Evolutionary conservation across 2,797 vertebrate genomes (phyloP).

Genomic region (Pangasius sanitwongsei): DNA sequence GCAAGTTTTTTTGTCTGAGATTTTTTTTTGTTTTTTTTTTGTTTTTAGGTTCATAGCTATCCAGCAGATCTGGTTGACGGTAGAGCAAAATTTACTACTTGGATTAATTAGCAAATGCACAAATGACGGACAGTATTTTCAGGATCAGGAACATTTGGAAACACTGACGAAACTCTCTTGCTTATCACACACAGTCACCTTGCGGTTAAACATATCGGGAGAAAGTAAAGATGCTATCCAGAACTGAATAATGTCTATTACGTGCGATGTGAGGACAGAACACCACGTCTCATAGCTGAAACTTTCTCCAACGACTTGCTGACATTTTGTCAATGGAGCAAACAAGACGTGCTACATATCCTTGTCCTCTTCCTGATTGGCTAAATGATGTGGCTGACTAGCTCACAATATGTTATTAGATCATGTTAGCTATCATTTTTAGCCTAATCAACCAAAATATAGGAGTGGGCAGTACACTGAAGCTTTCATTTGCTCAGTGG

Average conservation of each 20-base stretch:
- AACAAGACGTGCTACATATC: background rate
- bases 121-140: background rate
- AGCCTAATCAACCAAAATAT: background rate
- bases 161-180: background rate
- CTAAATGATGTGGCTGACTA: background rate
- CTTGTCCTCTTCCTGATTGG: background rate
- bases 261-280: background rate
- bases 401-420: background rate
- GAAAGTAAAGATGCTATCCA: no score
- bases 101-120: background rate
- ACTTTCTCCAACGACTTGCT: background rate
- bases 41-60: background rate
- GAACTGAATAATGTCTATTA: background rate
- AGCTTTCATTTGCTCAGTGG: background rate
- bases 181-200: background rate
- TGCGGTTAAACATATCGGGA: background rate
- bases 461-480: background rate
- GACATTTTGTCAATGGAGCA: background rate
- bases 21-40: background rate
- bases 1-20: background rate
- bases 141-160: background rate
- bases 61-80: background rate
- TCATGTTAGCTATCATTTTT: background rate
- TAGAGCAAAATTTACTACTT: background rate
- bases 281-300: background rate